phyloP scores from a whole-genome alignment of 2,797 vertebrate species.

The Alectoris magna region DNA sequence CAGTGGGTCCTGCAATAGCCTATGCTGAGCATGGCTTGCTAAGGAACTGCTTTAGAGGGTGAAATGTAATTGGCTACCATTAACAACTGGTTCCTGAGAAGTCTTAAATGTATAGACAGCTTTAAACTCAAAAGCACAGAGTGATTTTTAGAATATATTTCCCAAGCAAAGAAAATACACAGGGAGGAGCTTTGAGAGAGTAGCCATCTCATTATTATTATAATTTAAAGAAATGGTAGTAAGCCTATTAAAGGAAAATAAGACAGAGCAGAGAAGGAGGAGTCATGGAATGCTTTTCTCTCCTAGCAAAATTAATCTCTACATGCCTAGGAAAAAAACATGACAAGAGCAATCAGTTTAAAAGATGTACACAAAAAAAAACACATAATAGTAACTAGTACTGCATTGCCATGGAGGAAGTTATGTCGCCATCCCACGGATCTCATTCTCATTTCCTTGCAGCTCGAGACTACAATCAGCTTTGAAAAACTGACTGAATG shows the following conservation, averaged over 20 bases:
- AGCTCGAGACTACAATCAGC: slow-evolving; percentile 82
- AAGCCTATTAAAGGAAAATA: not conserved
- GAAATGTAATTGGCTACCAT: not conserved
- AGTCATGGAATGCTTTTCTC: not conserved
- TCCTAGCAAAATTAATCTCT: not conserved
- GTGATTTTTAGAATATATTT: not conserved
- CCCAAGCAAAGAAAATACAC: not conserved
- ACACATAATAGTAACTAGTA: not conserved
- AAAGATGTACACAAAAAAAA: not conserved
- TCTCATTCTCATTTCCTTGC: not conserved
- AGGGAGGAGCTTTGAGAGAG: not conserved
- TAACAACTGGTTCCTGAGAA: not conserved
- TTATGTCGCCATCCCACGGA: not conserved
- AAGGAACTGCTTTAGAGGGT: not conserved
- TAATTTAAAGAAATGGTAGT: not conserved
- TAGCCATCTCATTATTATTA: not conserved
- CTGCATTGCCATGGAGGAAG: not conserved
- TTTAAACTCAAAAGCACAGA: not conserved
- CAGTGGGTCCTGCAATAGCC: not conserved
- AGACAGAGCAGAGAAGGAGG: not conserved
- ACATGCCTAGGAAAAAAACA: not conserved
- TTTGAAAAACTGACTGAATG: slow-evolving; percentile 82
- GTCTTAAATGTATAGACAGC: not conserved
- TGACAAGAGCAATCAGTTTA: not conserved
- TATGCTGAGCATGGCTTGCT: not conserved